These are phyloP conservation scores for Scaptomyza flava DNA, from an alignment of 2,888 invertebrate species.

Conservation along the genomic window DNA sequence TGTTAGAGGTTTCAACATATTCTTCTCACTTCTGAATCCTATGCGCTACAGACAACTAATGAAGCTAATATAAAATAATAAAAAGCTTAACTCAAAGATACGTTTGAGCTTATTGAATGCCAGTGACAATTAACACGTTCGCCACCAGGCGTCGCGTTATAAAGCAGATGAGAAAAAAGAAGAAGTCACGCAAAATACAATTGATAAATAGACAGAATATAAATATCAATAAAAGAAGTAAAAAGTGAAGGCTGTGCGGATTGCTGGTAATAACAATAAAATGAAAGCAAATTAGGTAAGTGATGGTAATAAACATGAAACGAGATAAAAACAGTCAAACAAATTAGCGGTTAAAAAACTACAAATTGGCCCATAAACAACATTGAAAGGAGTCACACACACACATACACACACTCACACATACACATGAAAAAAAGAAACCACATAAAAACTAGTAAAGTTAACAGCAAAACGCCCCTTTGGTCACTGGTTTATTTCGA, in stretches of 20 bases:
- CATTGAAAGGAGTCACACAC: slow-evolving; percentile 25
- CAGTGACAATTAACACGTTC: slow-evolving; percentile 49
- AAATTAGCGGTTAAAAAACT: slow-evolving; percentile 41
- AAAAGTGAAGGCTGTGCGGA: background rate
- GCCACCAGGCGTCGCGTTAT: slow-evolving; percentile 24
- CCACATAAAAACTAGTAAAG: slow-evolving; percentile 50
- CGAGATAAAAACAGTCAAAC: slow-evolving; percentile 13
- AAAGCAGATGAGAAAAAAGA: slow-evolving; percentile 13
- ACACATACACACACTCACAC: slow-evolving; percentile 8
- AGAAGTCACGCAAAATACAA: slow-evolving; percentile 27
- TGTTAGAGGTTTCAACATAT: background rate
- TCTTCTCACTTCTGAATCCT: background rate
- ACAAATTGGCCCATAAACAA: slow-evolving; percentile 62
- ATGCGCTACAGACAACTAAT: too few species aligned
- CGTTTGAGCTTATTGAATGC: slow-evolving; percentile 23
- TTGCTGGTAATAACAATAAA: slow-evolving; percentile 12
- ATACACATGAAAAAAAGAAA: slow-evolving; percentile 1
- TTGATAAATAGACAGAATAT: slow-evolving; percentile 17
- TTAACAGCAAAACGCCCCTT: slow-evolving; percentile 59
- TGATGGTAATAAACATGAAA: slow-evolving; percentile 32
- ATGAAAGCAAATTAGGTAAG: slow-evolving; percentile 44
- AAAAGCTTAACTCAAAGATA: slow-evolving; percentile 1
- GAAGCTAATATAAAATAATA: background rate
- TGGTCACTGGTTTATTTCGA: slow-evolving; percentile 64
- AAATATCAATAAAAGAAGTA: slow-evolving; percentile 12